phyloP scores from a whole-genome alignment of 1,140 invertebrate genomes.

The Neoseiulus cucumeris region DNA sequence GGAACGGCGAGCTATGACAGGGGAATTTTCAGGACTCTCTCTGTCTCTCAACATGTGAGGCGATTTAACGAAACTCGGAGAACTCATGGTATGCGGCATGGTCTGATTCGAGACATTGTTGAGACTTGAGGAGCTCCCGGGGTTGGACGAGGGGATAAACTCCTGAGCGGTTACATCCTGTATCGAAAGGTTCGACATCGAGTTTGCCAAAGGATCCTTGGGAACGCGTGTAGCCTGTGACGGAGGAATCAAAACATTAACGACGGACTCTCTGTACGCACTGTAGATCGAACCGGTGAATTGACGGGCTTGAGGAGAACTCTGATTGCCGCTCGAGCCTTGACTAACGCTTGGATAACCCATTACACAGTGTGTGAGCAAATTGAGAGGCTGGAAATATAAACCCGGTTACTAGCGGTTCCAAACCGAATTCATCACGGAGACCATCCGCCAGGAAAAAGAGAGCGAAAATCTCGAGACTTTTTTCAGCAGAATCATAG shows the following conservation, averaged over 20 bases:
- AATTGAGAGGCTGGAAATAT: not conserved
- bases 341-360: not conserved
- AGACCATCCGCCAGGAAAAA: no score
- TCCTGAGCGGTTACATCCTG: not conserved
- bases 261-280: constrained; percentile 42
- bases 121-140: not conserved
- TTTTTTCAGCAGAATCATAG: no score
- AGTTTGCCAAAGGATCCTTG: not conserved
- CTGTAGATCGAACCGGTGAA: constrained; percentile 58
- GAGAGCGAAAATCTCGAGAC: no score
- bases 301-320: constrained; percentile 25
- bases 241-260: not conserved
- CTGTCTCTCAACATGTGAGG: not conserved
- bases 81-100: not conserved
- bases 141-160: not conserved
- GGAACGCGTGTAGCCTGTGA: not conserved
- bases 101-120: not conserved
- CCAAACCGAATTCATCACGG: not conserved
- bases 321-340: not conserved
- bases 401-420: not conserved
- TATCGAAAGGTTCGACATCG: constrained; percentile 3
- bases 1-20: not conserved
- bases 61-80: not conserved
- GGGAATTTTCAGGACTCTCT: constrained; percentile 7
- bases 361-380: not conserved